Evolutionary conservation across 2,888 invertebrate species (phyloP), one percentile per base, ranked within the genome.

Genomic region (Anaspis maculata): DNA sequence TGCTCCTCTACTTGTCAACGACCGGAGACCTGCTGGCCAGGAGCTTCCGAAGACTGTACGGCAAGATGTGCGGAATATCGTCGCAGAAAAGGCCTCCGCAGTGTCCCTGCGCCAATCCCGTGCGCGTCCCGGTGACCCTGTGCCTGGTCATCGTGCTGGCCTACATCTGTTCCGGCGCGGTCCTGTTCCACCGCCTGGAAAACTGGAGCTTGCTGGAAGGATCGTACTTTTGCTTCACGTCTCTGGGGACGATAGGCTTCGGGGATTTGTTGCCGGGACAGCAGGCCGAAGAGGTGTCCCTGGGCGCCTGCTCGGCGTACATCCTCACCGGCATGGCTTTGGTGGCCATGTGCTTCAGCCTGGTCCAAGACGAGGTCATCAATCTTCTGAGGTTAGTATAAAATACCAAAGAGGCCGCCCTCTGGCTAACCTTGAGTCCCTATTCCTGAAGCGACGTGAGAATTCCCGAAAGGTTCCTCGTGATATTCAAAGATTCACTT

Each of bases 141-240:
- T 91, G 92, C 58, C 69, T 94, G 39, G 69, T 89, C 46, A 81
- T 95, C 25, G 79, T 96, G 53, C 71, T 88, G 27, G 74, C 82
- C 46, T 96, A 96, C 66, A 78, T 96, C 52, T 82, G 83, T 37
- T 79, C 88, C 19, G 96, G 96, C 9, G 87, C 94, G 1, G 70
- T 88, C 38, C 73, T 96, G 45, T 97, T 97, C 65, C 83, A 86
- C 40, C 74, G 83, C 32, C 83, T 94, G 59, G 96, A 96, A 63
- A 78, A 79, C 47, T 97, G 96, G 97, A 82, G 79, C 39, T 75
- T 88, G 23, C 70, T 94, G 31, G 94, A 94, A 56, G 91, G 92
- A 35, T 73, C 81, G 40, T 84, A 82, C 61, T 85, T 85, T 59
- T 83, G 84, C 51, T 84, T 85, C 63, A 81, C 83, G 11, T 82